These are phyloP conservation scores for Chionis minor DNA, from an alignment of 2,113 vertebrate species.

Conservation along the genomic window DNA sequence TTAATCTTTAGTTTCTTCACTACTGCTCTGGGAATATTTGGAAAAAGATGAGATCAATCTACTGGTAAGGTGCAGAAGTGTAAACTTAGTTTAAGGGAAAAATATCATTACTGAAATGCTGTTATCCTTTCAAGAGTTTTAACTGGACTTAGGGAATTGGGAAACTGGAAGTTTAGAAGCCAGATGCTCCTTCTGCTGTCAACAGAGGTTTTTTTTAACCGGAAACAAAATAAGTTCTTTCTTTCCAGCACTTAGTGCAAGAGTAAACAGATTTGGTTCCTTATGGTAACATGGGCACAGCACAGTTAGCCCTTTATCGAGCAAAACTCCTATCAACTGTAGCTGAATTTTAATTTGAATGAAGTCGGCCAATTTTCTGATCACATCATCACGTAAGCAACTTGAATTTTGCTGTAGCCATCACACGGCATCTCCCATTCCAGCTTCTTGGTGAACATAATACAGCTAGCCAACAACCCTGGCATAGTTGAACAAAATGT, in stretches of 20 bases:
- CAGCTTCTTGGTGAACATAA: not conserved
- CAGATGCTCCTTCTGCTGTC: slow-evolving; percentile 14
- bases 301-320: not conserved
- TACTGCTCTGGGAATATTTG: not conserved
- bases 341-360: not conserved
- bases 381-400: not conserved
- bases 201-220: not conserved
- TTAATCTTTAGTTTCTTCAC: not conserved
- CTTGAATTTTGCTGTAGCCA: not conserved
- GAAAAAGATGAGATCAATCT: not conserved
- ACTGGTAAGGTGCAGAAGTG: not conserved
- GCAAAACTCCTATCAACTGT: not conserved
- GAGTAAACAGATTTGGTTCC: not conserved
- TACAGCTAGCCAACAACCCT: not conserved
- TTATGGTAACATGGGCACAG: not conserved
- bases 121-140: not conserved
- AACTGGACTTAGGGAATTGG: not conserved
- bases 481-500: not conserved
- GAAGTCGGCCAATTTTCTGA: not conserved
- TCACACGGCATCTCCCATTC: not conserved
- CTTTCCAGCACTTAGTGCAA: not conserved
- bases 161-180: not conserved
- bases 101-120: not conserved
- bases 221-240: not conserved
- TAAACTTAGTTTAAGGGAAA: not conserved